Evolutionary conservation across 1,140 invertebrate genomes (phyloP).

Genomic region (Brachionus calyciflorus): DNA sequence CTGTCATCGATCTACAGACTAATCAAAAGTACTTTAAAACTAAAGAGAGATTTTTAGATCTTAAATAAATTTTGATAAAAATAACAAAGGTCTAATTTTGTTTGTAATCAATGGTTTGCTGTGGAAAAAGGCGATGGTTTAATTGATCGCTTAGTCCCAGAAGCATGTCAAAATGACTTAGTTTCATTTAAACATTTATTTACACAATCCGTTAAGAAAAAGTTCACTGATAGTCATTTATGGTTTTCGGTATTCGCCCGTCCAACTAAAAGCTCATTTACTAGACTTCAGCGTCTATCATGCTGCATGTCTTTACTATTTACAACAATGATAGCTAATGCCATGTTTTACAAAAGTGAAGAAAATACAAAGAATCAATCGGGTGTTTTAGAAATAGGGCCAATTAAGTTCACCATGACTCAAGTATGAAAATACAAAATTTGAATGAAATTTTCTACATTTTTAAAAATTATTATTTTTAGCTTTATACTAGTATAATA

Average conservation of each 20-base stretch:
- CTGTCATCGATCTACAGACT: constrained; percentile 58
- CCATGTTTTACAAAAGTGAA: constrained; percentile 59
- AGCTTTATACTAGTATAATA: constrained; percentile 55
- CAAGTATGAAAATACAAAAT: constrained; percentile 21
- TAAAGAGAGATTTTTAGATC: too few relatives aligned
- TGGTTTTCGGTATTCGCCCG: constrained; percentile 59
- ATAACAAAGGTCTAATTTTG: constrained; percentile 56
- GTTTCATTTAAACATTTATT: constrained; percentile 60
- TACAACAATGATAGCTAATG: constrained; percentile 61
- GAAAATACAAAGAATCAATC: constrained; percentile 28
- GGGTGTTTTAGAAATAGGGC: constrained; percentile 30
- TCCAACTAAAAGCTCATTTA: constrained; percentile 59
- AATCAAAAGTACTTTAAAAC: constrained; percentile 59
- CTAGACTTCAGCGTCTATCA: constrained; percentile 59
- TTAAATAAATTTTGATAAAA: too few relatives aligned
- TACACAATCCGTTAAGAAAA: constrained; percentile 58
- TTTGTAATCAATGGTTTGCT: constrained; percentile 58
- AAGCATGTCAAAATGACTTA: constrained; percentile 58
- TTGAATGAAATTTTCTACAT: not conserved
- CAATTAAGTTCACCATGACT: constrained; percentile 39
- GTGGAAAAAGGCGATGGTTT: constrained; percentile 60
- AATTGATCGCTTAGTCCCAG: constrained; percentile 59
- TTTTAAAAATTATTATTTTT: constrained; percentile 7
- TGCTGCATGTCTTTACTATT: constrained; percentile 60
- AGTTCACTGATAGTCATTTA: constrained; percentile 60